phyloP scores from a whole-genome alignment of 2,113 vertebrate species.

The Megaleporinus macrocephalus region DNA sequence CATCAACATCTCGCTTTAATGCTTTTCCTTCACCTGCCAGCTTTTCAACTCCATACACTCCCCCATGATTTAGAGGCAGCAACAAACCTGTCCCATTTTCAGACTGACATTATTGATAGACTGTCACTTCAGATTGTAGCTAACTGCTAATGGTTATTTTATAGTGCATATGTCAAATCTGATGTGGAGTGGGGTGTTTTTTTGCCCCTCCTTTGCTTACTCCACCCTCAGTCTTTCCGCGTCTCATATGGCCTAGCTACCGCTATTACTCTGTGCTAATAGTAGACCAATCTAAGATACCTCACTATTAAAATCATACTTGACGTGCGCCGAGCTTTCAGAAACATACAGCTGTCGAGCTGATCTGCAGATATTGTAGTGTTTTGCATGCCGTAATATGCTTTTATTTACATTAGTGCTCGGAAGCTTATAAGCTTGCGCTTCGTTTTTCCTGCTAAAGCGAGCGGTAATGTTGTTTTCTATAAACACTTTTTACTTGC shows the following conservation, averaged over 20 bases:
- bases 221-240: conserved; percentile 13
- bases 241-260: conserved; percentile 15
- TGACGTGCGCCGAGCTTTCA: neutral
- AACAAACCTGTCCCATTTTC: conserved; percentile 87
- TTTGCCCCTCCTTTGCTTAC: neutral
- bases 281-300: neutral
- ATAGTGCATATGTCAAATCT: conserved; percentile 79
- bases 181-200: conserved; percentile 57
- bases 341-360: neutral
- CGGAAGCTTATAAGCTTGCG: conserved; percentile 10
- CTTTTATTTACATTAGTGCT: conserved; percentile 8
- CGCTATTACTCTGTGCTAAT: conserved; percentile 2
- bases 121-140: conserved; percentile 79
- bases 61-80: conserved; percentile 81
- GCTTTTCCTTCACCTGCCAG: conserved; percentile 75
- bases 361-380: neutral
- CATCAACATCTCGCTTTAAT: conserved; percentile 74
- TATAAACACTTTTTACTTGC: neutral
- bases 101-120: conserved; percentile 82
- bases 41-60: conserved; percentile 69
- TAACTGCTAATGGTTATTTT: conserved; percentile 84
- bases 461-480: neutral
- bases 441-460: conserved; percentile 11
- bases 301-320: conserved; percentile 14
- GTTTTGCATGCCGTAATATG: neutral